Base-by-base conservation (phyloP, 2,888 invertebrate genomes). In the Frankliniella intonsa region DNA sequence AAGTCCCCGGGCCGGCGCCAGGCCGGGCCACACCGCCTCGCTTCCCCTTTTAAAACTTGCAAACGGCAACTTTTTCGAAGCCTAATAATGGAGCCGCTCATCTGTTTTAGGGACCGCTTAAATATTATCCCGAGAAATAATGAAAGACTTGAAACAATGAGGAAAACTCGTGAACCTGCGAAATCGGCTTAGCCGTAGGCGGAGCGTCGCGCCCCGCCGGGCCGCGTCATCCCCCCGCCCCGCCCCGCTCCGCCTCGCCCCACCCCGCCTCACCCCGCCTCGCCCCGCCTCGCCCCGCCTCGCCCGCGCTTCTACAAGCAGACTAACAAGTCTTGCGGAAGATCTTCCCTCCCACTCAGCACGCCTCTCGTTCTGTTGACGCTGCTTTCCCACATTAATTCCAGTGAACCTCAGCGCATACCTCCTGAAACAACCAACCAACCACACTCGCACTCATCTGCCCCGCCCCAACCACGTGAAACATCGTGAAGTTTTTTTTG, bases 81-180 rank as follows among this genome's bases (percentile, higher is more conserved):
- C 25, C 69, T 76, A 76, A 76, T 76, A 76, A 76, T 76, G 69
- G 69, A 10, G 22, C 69, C 69, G 69, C 69, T 76, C 69, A 76
- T 76, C 69, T 76, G 69, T 76, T 76, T 76, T 25, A 25, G 69
- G 5, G 69, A 25, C 8, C 69, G 69, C 69, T 76, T 76, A 25
- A 76, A 76, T 76, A 76, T 76, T 76, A 76, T 76, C 69, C 69
- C 69, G 69, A 25, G 69, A 76, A 76, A 76, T 76, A 76, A 76
- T 76, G 69, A 76, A 76, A 76, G 69, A 76, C 69, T 76, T 76
- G 69, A 76, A 76, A 76, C 69, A 76, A 76, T 76, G 69, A 76
- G 69, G 69, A 19, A 12, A 55, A 55, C 55, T 55, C 55, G 55
- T 55, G 69, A 22, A 76, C 69, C 69, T 76, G 69, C 25, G 25